phyloP scores from a whole-genome alignment of 2,113 vertebrate genomes.

The human region DNA sequence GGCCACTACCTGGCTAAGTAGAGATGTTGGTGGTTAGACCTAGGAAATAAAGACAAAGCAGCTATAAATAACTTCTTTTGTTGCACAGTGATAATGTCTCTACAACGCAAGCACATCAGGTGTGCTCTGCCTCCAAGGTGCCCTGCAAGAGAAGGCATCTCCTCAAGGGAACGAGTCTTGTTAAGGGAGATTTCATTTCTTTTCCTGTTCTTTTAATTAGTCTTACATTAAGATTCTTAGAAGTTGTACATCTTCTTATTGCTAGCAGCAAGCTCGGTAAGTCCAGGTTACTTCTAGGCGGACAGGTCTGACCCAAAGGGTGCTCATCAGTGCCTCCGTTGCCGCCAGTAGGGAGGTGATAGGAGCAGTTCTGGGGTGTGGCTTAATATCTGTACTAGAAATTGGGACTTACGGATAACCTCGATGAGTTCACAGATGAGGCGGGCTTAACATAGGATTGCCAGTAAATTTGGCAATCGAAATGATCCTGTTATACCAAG shows the following conservation, averaged over 20 bases:
- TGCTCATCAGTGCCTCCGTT: background rate
- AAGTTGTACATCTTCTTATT: background rate
- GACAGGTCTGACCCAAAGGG: background rate
- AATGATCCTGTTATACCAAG: background rate
- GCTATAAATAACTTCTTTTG: slow-evolving; percentile 61
- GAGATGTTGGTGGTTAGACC: slow-evolving; percentile 51
- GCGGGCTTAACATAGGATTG: background rate
- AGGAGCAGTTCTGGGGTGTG: background rate
- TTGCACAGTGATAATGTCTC: slow-evolving; percentile 66
- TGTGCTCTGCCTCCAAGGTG: background rate
- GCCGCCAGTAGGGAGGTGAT: background rate
- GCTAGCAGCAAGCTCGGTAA: background rate
- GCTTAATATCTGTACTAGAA: background rate
- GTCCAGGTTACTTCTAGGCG: background rate
- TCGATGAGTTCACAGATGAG: background rate
- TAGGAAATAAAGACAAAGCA: slow-evolving; percentile 44
- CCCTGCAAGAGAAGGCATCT: background rate
- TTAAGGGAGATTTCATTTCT: slow-evolving; percentile 52
- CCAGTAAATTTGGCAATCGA: background rate
- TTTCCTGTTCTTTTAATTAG: slow-evolving; percentile 64
- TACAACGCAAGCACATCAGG: slow-evolving; percentile 67
- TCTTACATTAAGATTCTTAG: slow-evolving; percentile 51
- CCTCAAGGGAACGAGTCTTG: background rate
- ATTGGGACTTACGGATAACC: background rate
- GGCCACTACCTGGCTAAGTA: background rate